Base-by-base conservation (phyloP, 2,113 vertebrate genomes). In the Sitta europaea region DNA sequence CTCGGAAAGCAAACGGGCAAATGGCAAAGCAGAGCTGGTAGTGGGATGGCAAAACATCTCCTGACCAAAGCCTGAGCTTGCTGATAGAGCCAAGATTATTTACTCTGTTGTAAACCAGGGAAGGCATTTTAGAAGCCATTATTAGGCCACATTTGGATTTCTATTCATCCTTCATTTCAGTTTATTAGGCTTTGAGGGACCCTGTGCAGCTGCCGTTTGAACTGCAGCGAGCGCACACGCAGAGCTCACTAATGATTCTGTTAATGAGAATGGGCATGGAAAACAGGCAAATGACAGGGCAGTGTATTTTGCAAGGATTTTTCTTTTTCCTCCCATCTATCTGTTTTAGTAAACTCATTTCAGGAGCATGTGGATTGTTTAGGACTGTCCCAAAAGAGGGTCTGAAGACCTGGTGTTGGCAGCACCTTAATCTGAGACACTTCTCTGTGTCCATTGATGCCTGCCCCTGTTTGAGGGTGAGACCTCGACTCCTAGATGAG, bases 111-210 rank as follows among this genome's bases (percentile, higher is more conserved):
- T 84, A 81, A 94, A 89, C 48, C 28, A 61, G 91, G 55, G 71
- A 73, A 20, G 71, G 43, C 80, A 36, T 87, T 96, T 77, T 48
- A 71, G 73, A 91, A 94, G 33, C 80, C 4, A 14, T 91, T 95
- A 57, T 88, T 77, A 65, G 88, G 80, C 61, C 29, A 42, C 76
- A n/a, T 82, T 94, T 94, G 57, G 76, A 20, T 94, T 96, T 72
- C 89, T 92, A 6, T 92, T 96, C 84, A 81, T 89, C 90, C 92
- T 83, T 89, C 95, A 92, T 91, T 94, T 66, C 55, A 78, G 88
- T 95, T 94, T 88, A 92, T 95, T 88, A 95, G 95, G 86, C 92
- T 95, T 91, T 31, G 83, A 95, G 96, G 84, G 59, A 87, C 93
- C 43, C 86, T 95, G 40, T 86, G 8, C 53, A 94, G 94, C 96